Evolutionary conservation across 2,797 vertebrate genomes (phyloP).

Genomic region (Monodelphis domestica): DNA sequence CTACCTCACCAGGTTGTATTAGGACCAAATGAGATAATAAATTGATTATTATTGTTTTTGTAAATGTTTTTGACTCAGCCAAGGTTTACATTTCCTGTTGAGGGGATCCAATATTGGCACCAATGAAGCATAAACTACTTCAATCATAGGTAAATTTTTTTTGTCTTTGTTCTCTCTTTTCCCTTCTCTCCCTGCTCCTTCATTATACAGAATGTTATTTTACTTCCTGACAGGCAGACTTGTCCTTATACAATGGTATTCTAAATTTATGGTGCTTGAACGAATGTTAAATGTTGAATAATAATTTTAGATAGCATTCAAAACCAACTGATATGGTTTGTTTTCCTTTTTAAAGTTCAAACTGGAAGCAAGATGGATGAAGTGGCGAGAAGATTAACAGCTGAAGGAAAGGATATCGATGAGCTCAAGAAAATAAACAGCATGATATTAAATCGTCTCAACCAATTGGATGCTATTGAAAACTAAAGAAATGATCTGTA

Average conservation of each 20-base stretch:
- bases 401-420: slow-evolving; percentile 83
- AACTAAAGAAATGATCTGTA: slow-evolving; percentile 41
- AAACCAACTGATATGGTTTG: slow-evolving; percentile 41
- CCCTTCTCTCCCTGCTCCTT: slow-evolving; percentile 32
- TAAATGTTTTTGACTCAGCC: background rate
- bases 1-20: background rate
- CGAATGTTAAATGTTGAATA: background rate
- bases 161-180: background rate
- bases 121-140: slow-evolving; percentile 1
- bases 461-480: slow-evolving; percentile 76
- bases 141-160: background rate
- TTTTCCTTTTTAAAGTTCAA: slow-evolving; percentile 84
- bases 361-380: slow-evolving; percentile 84
- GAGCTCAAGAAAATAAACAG: slow-evolving; percentile 85
- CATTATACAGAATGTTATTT: background rate
- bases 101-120: background rate
- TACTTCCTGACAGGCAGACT: slow-evolving; percentile 19
- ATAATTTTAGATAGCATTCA: background rate
- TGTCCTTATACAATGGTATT: background rate
- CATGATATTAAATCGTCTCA: slow-evolving; percentile 81
- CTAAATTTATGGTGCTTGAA: background rate
- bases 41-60: background rate
- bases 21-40: background rate
- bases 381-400: slow-evolving; percentile 82
- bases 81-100: background rate